Evolutionary conservation across 2,797 vertebrate genomes (phyloP), one percentile per base, ranked within the genome.

Genomic region (Tragopan temminckii): DNA sequence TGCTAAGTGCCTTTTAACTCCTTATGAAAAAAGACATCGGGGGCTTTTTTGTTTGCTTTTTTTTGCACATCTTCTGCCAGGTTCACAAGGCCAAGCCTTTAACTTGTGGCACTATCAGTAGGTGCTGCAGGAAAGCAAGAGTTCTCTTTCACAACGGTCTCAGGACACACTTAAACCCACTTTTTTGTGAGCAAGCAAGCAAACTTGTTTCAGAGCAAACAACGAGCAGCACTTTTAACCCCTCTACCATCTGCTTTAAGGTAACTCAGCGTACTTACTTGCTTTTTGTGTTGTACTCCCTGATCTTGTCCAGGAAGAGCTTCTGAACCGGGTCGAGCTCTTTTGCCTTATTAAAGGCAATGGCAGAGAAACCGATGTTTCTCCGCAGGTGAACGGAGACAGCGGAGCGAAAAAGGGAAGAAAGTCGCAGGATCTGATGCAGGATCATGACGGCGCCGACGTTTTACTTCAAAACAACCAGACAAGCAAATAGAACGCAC

Each of bases 251-350:
- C 8, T 57, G 10, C 21, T 33, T 59, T 24, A 20, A 75, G 21
- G 17, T 5, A 21, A 5, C 1, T 33, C 20, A 21, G 27, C 82
- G 42, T 16, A 98, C 98, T 98, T 96, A 99, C 99, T 97, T 97
- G 98, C 98, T 98, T 91, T 98, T 98, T 5, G 98, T 85, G 64
- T 96, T 98, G 93, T 99, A 99, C 38, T 98, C 98, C 48, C 98
- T 98, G 82, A 99, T 99, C 93, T 99, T 99, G 94, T 99, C 99
- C 94, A 99, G 33, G 76, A 99, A 99, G 36, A 99, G 98, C 95
- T 99, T 99, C 97, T 99, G 99, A 90, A 99, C 93, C 1, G 99
- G 99, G 95, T 99, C 99, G 11, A 98, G 98, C 55, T 98, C 98
- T 75, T 98, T 98, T 4, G 98, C 40, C 95, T 97, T 98, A 94